Percentiles rank a stretch among this genome's conserved stretches.
These are phyloP conservation scores for Melanotaenia boesemani DNA, from an alignment of 2,797 vertebrate genomes.

Conservation along the genomic window DNA sequence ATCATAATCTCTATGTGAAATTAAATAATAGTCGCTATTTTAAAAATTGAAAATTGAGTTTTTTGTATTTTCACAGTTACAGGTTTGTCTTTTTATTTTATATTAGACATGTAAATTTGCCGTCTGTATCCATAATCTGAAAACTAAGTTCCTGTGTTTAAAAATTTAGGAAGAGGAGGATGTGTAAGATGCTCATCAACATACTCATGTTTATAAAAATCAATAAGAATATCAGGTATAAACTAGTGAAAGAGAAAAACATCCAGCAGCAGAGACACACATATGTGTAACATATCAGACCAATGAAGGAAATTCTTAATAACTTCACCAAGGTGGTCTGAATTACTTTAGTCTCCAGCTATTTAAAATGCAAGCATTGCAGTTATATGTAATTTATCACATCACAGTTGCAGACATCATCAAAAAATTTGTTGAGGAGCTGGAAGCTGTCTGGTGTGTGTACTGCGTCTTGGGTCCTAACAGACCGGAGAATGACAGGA, in stretches of 20 bases:
- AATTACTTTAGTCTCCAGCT: conserved; percentile 34
- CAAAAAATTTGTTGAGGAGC: conserved; percentile 22
- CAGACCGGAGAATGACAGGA: conserved; percentile 47
- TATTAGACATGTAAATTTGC: not conserved
- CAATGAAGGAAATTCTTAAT: conserved; percentile 1
- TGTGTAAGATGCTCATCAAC: not conserved
- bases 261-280: not conserved
- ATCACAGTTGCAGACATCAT: conserved; percentile 45
- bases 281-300: conserved; percentile 16
- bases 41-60: too few relatives aligned
- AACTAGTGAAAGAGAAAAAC: not conserved
- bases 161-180: too few relatives aligned
- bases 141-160: too few relatives aligned
- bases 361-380: conserved; percentile 32
- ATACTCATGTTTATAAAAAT: not conserved
- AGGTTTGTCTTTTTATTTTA: too few relatives aligned
- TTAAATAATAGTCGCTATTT: too few relatives aligned
- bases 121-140: too few relatives aligned
- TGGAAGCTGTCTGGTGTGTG: conserved; percentile 22
- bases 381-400: conserved; percentile 39
- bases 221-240: not conserved
- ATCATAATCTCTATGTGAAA: too few relatives aligned
- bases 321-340: conserved; percentile 13
- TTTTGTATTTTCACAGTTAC: too few relatives aligned
- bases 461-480: conserved; percentile 5